Conservation (phyloP, 2,113 vertebrate genomes). For the Cygnus atratus region DNA sequence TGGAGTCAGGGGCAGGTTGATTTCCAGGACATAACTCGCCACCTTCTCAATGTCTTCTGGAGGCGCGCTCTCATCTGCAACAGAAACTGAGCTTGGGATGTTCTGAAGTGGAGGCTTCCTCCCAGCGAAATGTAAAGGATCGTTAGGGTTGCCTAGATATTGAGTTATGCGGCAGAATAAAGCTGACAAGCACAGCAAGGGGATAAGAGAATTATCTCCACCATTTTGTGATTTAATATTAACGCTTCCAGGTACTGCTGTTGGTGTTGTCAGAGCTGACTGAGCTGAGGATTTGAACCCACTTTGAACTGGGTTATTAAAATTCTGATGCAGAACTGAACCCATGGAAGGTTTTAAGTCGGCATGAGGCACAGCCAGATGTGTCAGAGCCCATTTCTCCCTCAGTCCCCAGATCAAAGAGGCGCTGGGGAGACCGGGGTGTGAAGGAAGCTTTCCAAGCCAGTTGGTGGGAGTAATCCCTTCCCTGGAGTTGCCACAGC, state of each 20-base stretch:
- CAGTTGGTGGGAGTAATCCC: background rate
- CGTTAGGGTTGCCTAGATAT: background rate
- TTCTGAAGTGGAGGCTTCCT: background rate
- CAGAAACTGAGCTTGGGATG: constrained; percentile 15
- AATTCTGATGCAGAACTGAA: constrained; percentile 43
- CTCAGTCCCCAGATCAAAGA: constrained; percentile 54
- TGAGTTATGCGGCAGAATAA: background rate
- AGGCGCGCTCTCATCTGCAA: constrained; percentile 78
- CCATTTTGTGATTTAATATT: constrained; percentile 25
- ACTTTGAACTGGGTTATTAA: constrained; percentile 66
- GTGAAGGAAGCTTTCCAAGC: constrained; percentile 40
- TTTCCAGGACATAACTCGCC: constrained; percentile 77
- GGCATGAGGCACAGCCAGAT: constrained; percentile 6
- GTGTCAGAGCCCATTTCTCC: constrained; percentile 59
- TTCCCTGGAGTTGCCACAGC: background rate
- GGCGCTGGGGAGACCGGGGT: background rate
- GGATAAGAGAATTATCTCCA: constrained; percentile 26
- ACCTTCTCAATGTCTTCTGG: constrained; percentile 86
- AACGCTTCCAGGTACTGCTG: constrained; percentile 30
- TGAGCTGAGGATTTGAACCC: constrained; percentile 39
- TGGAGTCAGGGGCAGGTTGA: constrained; percentile 75
- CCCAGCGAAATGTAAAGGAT: background rate
- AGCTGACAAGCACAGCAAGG: constrained; percentile 18
- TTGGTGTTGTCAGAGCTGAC: constrained; percentile 51
- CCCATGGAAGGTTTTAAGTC: background rate